phyloP scores from a whole-genome alignment of 2,113 vertebrate species.

The zebrafish (Danio rerio) region DNA sequence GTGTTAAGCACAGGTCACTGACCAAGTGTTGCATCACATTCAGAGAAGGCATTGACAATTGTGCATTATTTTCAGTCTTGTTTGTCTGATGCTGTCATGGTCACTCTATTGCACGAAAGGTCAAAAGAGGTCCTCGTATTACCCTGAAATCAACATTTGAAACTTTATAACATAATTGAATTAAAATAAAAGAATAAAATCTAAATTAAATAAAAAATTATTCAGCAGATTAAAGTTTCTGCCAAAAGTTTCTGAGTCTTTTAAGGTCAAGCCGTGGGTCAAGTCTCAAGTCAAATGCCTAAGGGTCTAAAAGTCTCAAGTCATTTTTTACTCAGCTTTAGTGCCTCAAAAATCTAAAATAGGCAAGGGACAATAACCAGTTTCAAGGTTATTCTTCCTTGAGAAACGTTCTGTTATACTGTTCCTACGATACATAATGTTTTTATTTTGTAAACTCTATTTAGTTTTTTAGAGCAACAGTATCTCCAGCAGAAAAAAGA shows the following conservation, averaged over 20 bases:
- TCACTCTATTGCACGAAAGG: neutral
- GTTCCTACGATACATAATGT: no score
- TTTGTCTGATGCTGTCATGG: constrained; percentile 11
- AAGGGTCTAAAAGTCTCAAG: neutral
- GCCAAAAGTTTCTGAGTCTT: neutral
- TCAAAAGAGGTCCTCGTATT: neutral
- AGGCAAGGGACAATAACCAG: no score
- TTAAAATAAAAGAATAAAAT: no score
- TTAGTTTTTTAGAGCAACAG: no score
- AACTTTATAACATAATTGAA: no score
- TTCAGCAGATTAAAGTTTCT: neutral
- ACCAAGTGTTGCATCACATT: constrained; percentile 21
- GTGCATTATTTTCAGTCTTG: constrained; percentile 2
- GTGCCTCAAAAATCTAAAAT: neutral
- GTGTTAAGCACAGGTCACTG: constrained; percentile 29
- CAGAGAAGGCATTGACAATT: neutral
- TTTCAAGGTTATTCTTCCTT: no score
- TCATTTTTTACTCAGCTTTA: neutral
- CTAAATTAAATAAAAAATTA: neutral
- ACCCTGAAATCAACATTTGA: no score
- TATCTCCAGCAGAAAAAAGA: no score
- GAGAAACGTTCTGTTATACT: no score
- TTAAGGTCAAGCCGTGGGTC: neutral
- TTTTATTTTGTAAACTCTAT: no score
- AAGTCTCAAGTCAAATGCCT: neutral